Base-by-base conservation (phyloP, 2,113 vertebrate genomes). In the Myotis yumanensis region DNA sequence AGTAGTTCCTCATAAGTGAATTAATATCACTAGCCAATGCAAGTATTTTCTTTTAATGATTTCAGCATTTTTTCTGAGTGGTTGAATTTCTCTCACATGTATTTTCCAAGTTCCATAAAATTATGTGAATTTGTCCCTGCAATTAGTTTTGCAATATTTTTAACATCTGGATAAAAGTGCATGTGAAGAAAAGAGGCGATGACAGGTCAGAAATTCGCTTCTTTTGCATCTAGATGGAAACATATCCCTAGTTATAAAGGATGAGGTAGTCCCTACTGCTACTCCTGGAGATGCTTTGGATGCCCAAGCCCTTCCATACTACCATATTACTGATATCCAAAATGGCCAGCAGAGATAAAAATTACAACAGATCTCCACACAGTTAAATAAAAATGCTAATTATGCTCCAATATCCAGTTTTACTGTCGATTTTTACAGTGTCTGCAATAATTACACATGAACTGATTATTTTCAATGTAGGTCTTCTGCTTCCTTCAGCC, bases 131-230 rank as follows among this genome's bases (percentile, higher is more conserved):
- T 80, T 81, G 17, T 4, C 16, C 16, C 14, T 48, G 12, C 18
- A 71, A 93, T 86, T 76, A 93, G 3, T 76, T 86, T 72, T 72
- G n/a, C 25, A 81, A 66, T 92, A 90, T 81, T 88, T 54, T 93
- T 91, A 32, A 16, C 81, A 89, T 85, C 48, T 46, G 12, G 16
- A 20, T 77, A 94, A 94, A 68, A 75, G 28, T 7, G 83, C 12
- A n/a, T 75, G 11, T 77, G 35, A 89, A 91, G 22, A 80, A 75
- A 4, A 68, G 25, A 86, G 16, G 43, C 54, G 3, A 71, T 40
- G 11, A 32, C 2, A 54, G 64, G 6, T 88, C 7, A 81, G 59
- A 88, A 76, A 66, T 32, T 64, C n/a, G 28, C 16, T 48, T 72
- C 43, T 68, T 87, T 23, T 69, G 4, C 37, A 46, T 52, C 75